phyloP scores from a whole-genome alignment of 2,888 invertebrate species.

The Drosophila stalkeri region DNA sequence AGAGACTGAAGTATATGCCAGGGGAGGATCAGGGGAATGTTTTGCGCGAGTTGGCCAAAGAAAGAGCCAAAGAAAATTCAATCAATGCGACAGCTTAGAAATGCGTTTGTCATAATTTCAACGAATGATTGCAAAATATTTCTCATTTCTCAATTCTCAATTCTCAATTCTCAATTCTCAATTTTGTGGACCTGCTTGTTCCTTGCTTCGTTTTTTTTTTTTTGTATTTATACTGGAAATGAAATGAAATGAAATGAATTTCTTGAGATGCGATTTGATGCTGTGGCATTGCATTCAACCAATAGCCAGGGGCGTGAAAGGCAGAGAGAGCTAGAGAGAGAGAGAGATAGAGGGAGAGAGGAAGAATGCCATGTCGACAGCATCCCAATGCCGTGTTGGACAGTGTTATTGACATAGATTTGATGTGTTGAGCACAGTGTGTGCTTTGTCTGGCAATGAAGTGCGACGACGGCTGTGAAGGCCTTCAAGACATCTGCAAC shows the following conservation, averaged over 20 bases:
- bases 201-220: constrained; percentile 24
- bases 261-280: constrained; percentile 63
- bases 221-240: constrained; percentile 36
- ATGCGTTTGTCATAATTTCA: constrained; percentile 78
- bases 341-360: neutral
- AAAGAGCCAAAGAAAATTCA: constrained; percentile 58
- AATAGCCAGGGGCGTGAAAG: constrained; percentile 43
- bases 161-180: constrained; percentile 62
- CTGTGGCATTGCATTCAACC: constrained; percentile 47
- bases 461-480: constrained; percentile 30
- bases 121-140: constrained; percentile 75
- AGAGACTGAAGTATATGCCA: neutral
- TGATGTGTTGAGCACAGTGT: constrained; percentile 63
- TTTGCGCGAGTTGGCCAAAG: constrained; percentile 3
- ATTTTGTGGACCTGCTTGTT: constrained; percentile 37
- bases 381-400: constrained; percentile 52
- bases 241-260: constrained; percentile 66
- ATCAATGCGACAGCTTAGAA: constrained; percentile 75
- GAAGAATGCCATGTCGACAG: constrained; percentile 47
- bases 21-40: neutral
- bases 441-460: constrained; percentile 51
- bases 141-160: constrained; percentile 60
- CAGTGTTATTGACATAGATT: constrained; percentile 73
- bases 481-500: constrained; percentile 20
- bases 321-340: neutral